A percentile compares a stretch with the other conserved stretches of the same genome.
Evolutionary conservation across 1,140 invertebrate genomes (phyloP).

Genomic region (Telenomus remus): DNA sequence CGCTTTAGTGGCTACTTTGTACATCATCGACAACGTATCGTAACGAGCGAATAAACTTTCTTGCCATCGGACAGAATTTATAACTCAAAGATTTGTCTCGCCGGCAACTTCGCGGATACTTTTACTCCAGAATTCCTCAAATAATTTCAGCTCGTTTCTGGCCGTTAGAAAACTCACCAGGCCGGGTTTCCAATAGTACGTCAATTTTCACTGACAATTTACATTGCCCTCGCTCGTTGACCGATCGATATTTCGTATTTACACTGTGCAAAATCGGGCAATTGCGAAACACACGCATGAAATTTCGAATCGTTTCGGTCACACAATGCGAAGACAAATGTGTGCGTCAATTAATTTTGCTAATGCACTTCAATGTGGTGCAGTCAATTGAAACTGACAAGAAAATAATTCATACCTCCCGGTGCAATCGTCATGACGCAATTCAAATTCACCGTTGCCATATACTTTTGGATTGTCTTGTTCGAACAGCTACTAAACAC

Average conservation of each 20-base stretch:
- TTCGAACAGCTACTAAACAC: neutral
- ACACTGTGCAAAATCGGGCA: slow-evolving; percentile 22
- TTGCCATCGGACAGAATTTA: slow-evolving; percentile 32
- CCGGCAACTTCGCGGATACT: slow-evolving; percentile 36
- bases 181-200: too few species aligned
- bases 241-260: slow-evolving; percentile 52
- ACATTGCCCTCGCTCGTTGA: neutral
- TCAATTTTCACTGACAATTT: too few species aligned
- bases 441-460: slow-evolving; percentile 1
- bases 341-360: slow-evolving; percentile 42
- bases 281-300: slow-evolving; percentile 29
- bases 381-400: slow-evolving; percentile 19
- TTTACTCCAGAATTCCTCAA: slow-evolving; percentile 45
- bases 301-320: slow-evolving; percentile 24
- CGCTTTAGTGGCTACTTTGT: slow-evolving; percentile 51
- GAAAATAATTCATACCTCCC: slow-evolving; percentile 26
- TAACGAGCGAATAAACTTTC: slow-evolving; percentile 51
- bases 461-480: slow-evolving; percentile 11
- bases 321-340: slow-evolving; percentile 36
- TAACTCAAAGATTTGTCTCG: slow-evolving; percentile 44
- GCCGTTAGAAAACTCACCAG: too few species aligned
- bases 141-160: slow-evolving; percentile 51
- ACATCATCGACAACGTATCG: slow-evolving; percentile 38
- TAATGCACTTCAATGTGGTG: slow-evolving; percentile 34
- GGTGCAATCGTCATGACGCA: slow-evolving; percentile 8